Percentiles rank a stretch among this genome's conserved stretches.
Conservation (phyloP, 2,888 invertebrate genomes). For the Drosophila subquinaria region DNA sequence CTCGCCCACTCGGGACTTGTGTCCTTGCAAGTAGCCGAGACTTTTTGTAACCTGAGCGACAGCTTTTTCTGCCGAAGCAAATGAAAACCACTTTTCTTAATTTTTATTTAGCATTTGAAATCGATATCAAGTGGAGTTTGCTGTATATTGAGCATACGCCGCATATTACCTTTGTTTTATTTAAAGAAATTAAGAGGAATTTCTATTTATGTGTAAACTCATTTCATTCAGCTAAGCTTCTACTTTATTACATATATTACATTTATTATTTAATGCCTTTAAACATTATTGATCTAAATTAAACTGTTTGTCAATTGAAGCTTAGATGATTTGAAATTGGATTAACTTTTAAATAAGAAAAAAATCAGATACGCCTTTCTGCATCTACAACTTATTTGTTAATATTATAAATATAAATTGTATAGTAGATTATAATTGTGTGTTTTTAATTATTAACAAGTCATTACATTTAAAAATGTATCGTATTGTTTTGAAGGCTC, state of each 20-base stretch:
- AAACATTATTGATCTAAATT: no score
- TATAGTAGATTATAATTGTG: no score
- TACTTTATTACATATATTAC: background rate
- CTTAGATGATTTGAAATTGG: no score
- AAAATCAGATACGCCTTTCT: no score
- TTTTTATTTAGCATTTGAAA: slow-evolving; percentile 56
- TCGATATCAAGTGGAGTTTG: slow-evolving; percentile 37
- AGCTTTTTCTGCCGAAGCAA: slow-evolving; percentile 33
- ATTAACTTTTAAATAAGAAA: no score
- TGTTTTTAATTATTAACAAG: no score
- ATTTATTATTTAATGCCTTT: background rate
- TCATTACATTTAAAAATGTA: no score
- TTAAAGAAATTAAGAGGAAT: background rate
- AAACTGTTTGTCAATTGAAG: no score
- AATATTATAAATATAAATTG: no score
- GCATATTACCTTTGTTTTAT: background rate
- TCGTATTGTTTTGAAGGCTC: no score
- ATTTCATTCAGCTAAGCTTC: background rate
- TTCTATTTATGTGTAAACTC: background rate
- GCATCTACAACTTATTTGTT: no score
- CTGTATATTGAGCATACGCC: slow-evolving; percentile 42
- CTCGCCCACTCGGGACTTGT: slow-evolving; percentile 32
- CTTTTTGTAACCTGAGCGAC: slow-evolving; percentile 44
- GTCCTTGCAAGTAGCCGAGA: slow-evolving; percentile 11
- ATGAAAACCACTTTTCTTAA: slow-evolving; percentile 71